Evolutionary conservation across 2,888 invertebrate genomes (phyloP), one percentile per base, ranked within the genome.

Genomic region (Leptinotarsa rubiginosa): DNA sequence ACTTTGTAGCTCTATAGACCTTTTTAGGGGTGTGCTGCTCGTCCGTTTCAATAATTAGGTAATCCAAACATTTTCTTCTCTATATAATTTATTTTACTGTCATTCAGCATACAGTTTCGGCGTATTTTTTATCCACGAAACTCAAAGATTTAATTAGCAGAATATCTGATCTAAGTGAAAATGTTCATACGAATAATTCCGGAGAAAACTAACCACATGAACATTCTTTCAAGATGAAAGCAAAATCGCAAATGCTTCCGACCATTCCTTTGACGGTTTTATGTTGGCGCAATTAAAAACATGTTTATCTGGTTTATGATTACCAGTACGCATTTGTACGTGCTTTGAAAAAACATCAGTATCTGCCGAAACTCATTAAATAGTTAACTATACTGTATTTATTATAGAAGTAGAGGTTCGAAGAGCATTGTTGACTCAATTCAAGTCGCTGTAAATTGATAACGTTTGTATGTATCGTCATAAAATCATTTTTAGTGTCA

Each of bases 311-410:
- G 3, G 50, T 52, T 56, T 56, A 20, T 12, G 13, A 56, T 20
- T 18, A 20, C 54, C 22, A 13, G 18, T 56, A 18, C 12, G 20
- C 20, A 13, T 56, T 56, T 56, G 54, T 18, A 20, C 10, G 54
- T 56, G 20, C 22, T 18, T 56, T 18, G 54, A 56, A 20, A 56
- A 56, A 56, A 41, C 41, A 41, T 41, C 50, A 52, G 16, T 52
- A 52, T 52, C 50, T n/a, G n/a, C 50, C 50, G 50, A 52, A 52
- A 52, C 50, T 52, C 50, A n/a, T 52, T 52, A 52, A 52, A 52
- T n/a, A 52, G 50, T 50, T 16, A n/a, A 50, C 5, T 50, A 50
- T 15, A 50, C 15, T 16, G 4, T 50, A 50, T 50, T 16, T 16
- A 50, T 50, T 16, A 50, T 50, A 50, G 13, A 13, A 16, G 31